Evolutionary conservation across 2,888 invertebrate species (phyloP), one percentile per base, ranked within the genome.

Genomic region (Dicyrtomina minuta): DNA sequence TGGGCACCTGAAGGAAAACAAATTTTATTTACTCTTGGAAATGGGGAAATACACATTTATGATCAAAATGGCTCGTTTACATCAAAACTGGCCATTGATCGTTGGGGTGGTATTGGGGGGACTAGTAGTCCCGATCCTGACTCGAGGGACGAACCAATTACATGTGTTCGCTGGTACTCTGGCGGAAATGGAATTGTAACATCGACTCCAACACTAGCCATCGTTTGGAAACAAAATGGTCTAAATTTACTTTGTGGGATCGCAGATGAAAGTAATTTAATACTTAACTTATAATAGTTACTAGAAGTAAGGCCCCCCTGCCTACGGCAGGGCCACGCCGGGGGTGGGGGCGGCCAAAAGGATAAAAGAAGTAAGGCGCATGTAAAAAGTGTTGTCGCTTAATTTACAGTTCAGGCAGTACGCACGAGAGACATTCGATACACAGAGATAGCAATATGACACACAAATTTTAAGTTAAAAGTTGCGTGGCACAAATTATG

Each of bases 1-100:
- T 99, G 98, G 98, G 96, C 97, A 13, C 96, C 97, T 0, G 96
- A 97, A 82, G 92, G 93, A 65, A 89, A 91, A 74, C 85, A 93
- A 55, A 84, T 99, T 13, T 84, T 99, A 1, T 96, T 99, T 83
- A 95, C 95, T 44, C 83, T 96, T 68, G 86, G 88, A 66, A 94
- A 88, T 83, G 96, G 97, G 1, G 95, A 97, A 83, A 87, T 98
- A 20, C 96, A 97, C 82, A 84, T 95, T 8, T 99, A 96, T 83
- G 98, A 99, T 81, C 92, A 91, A 80, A 90, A 92, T 81, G 98
- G 98, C 58, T 85, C 84, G 77, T 86, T 85, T 78, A 81, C 86
- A 20, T 68, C 68, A 1, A 70, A 59, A 22, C 58, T 69, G 15
- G 10, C 43, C 2, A 6, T 69, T 41, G 46, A 62, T 24, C 41